Base-by-base conservation (phyloP, 2,888 invertebrate species). In the Saturnia pavonia region DNA sequence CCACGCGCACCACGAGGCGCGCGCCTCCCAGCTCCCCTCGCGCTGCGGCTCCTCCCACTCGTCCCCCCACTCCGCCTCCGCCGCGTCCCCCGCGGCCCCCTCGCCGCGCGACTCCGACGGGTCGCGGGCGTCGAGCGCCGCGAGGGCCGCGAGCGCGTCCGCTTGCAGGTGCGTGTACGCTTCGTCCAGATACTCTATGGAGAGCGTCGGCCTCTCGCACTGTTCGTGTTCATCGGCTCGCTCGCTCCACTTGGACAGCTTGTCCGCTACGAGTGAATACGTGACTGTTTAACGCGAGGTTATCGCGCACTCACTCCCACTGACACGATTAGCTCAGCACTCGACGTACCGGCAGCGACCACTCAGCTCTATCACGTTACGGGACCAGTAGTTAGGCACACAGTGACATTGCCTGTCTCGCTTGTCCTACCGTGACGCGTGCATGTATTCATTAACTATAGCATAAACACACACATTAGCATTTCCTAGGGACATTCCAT, bases 1-100 rank as follows among this genome's bases (percentile, higher is more conserved):
- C 90, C 97, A 97, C 57, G 96, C 91, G 19, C 95, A 94, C 79
- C 95, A 94, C 11, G 95, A 92, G 80, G 92, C 91, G 72, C 96
- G 91, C 75, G 81, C 95, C 95, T 72, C 96, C 95, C 76, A 95
- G 85, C 78, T 96, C 96, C 84, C 69, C 14, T 45, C 34, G 70
- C 40, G 12, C 16, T 60, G n/a, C 51, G 34, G 25, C 8, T 4
- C 27, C 48, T 14, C 27, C 27, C 9, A 14, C 2, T 72, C 73
- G 63, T 22, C 27, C 68, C 1, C 34, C 25, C 9, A 40, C 12
- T 3, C 68, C 34, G n/a, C 79, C n/a, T n/a, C n/a, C 40, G 12
- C 16, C 54, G n/a, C 51, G 34, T 25, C 8, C 1, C 27, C 48
- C 7, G n/a, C n/a, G n/a, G n/a, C 27, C 27, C 9, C 14, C 2